phyloP scores from a whole-genome alignment of 2,888 invertebrate species.

The Aradus depressus region DNA sequence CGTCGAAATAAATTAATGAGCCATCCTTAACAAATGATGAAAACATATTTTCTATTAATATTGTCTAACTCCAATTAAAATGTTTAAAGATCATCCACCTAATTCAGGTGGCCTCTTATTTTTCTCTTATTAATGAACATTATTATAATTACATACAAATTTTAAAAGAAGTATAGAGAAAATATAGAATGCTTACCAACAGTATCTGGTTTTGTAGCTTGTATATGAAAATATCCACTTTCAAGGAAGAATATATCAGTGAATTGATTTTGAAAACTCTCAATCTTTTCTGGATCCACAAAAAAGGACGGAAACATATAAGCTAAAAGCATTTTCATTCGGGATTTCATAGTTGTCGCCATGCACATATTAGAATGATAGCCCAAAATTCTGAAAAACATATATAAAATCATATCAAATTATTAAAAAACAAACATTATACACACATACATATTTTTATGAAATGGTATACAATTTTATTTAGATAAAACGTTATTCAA shows the following conservation, averaged over 20 bases:
- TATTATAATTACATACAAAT: neutral
- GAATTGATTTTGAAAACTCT: conserved; percentile 29
- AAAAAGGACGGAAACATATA: conserved; percentile 47
- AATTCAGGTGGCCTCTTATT: too few relatives aligned
- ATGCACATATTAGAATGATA: conserved; percentile 54
- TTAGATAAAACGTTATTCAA: too few relatives aligned
- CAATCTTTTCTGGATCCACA: conserved; percentile 39
- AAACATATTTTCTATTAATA: too few relatives aligned
- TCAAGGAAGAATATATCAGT: conserved; percentile 36
- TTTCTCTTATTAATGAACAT: neutral
- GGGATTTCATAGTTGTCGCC: conserved; percentile 32
- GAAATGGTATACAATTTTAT: neutral
- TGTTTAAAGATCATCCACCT: too few relatives aligned
- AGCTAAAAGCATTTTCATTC: conserved; percentile 39
- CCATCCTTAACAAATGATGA: too few relatives aligned
- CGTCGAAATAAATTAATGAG: too few relatives aligned
- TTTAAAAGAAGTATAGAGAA: neutral
- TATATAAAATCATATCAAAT: neutral
- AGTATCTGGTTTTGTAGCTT: conserved; percentile 82
- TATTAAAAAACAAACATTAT: neutral
- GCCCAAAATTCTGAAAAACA: conserved; percentile 41
- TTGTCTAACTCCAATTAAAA: too few relatives aligned
- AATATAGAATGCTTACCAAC: conserved; percentile 45
- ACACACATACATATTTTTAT: neutral
- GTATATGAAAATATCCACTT: conserved; percentile 59